These are phyloP conservation scores for Heliconius charithonia DNA, from an alignment of 2,888 invertebrate genomes.

Conservation along the genomic window DNA sequence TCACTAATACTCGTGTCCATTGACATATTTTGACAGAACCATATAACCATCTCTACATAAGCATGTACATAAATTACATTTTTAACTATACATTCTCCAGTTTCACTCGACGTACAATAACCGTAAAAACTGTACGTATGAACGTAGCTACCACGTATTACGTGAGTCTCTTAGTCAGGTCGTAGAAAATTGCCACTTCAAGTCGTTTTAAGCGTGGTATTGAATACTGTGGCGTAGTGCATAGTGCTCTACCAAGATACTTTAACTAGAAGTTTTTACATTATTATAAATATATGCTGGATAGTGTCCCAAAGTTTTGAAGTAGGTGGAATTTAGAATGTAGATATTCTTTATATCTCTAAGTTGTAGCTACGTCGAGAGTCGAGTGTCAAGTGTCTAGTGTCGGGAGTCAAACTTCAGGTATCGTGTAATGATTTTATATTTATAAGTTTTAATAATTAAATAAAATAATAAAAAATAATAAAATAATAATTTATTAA, in stretches of 20 bases:
- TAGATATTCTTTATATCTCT: background rate
- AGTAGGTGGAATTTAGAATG: background rate
- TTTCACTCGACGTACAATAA: slow-evolving; percentile 16
- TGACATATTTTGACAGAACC: background rate
- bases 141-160: slow-evolving; percentile 8
- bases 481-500: too few species aligned
- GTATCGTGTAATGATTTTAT: too few species aligned
- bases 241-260: slow-evolving; percentile 22
- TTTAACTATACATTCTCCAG: slow-evolving; percentile 4
- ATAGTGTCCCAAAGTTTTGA: slow-evolving; percentile 7
- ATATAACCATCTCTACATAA: background rate
- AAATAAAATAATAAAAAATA: too few species aligned
- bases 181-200: slow-evolving; percentile 35
- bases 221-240: slow-evolving; percentile 33
- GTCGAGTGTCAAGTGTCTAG: background rate
- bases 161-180: slow-evolving; percentile 34
- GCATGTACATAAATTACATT: background rate
- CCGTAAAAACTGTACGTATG: slow-evolving; percentile 13
- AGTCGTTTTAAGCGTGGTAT: slow-evolving; percentile 29
- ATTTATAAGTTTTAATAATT: too few species aligned
- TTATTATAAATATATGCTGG: slow-evolving; percentile 18
- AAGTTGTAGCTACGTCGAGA: background rate
- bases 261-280: slow-evolving; percentile 24
- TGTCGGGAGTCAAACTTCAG: background rate
- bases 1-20: background rate